Conservation (phyloP, 2,888 invertebrate genomes). For the Stenurella melanura region DNA sequence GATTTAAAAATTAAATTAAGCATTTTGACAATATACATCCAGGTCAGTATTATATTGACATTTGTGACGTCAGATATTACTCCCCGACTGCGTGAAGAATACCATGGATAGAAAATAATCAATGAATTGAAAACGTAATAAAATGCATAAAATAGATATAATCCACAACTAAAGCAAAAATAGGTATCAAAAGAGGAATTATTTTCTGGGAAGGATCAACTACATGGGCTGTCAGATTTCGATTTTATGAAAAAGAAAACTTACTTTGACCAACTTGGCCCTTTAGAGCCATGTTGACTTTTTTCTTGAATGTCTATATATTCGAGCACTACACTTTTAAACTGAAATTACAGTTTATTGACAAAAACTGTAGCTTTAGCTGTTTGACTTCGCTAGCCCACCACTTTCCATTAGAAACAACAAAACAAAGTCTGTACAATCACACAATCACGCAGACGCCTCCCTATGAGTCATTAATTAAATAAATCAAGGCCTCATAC, state of each 20-base stretch:
- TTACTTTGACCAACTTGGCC: slow-evolving; percentile 62
- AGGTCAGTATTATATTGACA: slow-evolving; percentile 59
- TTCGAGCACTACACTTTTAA: neutral
- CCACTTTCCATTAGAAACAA: slow-evolving; percentile 15
- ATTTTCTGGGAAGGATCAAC: neutral
- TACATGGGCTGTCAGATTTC: slow-evolving; percentile 5
- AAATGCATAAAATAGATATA: neutral
- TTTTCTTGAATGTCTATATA: neutral
- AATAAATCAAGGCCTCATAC: neutral
- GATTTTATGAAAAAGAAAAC: slow-evolving; percentile 41
- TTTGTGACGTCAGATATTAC: slow-evolving; percentile 65
- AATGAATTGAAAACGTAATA: neutral
- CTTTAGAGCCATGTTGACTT: slow-evolving; percentile 58
- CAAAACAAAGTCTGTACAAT: neutral
- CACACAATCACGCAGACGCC: neutral
- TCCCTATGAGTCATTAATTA: slow-evolving; percentile 13
- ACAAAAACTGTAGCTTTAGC: slow-evolving; percentile 2
- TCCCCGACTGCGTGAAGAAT: slow-evolving; percentile 47
- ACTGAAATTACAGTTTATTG: neutral
- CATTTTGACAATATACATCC: slow-evolving; percentile 24
- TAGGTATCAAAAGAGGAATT: neutral
- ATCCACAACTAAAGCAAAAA: neutral
- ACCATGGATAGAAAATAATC: slow-evolving; percentile 12
- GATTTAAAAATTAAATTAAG: neutral
- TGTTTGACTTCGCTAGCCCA: neutral